These are phyloP conservation scores for Podarcis lilfordi DNA, from an alignment of 2,797 vertebrate genomes.

Conservation along the genomic window DNA sequence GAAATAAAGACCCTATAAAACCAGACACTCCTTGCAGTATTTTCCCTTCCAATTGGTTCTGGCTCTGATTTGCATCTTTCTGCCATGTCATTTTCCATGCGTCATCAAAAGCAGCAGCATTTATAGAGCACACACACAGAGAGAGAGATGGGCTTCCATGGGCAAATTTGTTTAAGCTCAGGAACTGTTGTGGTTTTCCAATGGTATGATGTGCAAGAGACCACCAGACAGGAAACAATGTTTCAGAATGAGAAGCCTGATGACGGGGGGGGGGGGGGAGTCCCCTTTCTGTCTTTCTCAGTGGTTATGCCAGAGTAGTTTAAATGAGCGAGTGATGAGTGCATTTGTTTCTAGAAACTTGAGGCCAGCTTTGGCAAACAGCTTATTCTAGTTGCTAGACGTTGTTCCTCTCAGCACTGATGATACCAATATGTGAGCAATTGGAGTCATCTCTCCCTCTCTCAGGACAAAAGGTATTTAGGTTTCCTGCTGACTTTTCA, in stretches of 20 bases:
- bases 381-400: neutral
- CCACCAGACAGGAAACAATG: neutral
- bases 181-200: neutral
- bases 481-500: neutral
- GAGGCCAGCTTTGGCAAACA: accelerated
- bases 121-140: neutral
- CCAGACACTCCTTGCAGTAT: neutral
- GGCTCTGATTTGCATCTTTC: neutral
- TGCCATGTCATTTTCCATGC: neutral
- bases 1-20: neutral
- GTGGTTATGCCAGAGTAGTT: accelerated
- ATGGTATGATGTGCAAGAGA: neutral
- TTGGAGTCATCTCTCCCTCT: neutral
- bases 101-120: neutral
- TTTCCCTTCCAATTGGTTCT: neutral
- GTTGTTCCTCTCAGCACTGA: neutral
- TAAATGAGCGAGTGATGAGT: neutral
- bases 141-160: neutral
- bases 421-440: neutral
- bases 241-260: neutral
- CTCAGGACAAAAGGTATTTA: neutral
- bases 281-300: neutral
- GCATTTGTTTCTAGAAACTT: neutral
- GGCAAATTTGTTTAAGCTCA: neutral
- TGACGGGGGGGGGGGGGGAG: neutral